phyloP scores from a whole-genome alignment of 2,113 vertebrate species.

The Podocnemis expansa region DNA sequence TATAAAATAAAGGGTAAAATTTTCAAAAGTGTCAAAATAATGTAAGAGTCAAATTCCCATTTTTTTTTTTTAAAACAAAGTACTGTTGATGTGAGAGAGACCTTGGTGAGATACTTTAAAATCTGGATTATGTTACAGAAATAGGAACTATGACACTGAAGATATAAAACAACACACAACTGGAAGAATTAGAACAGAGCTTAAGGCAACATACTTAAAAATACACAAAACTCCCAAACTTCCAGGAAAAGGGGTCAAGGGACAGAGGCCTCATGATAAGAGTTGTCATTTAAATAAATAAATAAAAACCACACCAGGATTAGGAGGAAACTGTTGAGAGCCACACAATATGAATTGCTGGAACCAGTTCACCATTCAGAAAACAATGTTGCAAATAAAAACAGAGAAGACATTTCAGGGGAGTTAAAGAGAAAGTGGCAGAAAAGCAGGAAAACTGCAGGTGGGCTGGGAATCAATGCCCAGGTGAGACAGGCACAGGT shows the following conservation, averaged over 20 bases:
- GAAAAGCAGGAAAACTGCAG: neutral
- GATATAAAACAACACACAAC: neutral
- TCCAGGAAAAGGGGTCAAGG: neutral
- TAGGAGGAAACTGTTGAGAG: neutral
- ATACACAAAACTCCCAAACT: neutral
- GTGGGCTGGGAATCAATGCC: neutral
- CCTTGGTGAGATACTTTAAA: neutral
- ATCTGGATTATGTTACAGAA: neutral
- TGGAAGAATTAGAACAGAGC: neutral
- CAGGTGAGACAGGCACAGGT: neutral
- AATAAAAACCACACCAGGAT: too few species aligned
- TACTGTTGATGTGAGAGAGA: neutral
- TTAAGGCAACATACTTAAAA: neutral
- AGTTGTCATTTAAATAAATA: too few species aligned
- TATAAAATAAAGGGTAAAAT: neutral
- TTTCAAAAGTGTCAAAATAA: neutral
- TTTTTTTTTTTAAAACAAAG: neutral
- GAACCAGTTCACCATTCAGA: neutral
- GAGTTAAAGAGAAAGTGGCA: neutral
- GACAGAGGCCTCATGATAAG: too few species aligned
- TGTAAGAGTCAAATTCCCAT: neutral
- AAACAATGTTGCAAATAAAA: neutral
- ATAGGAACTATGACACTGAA: neutral
- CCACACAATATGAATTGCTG: fast-evolving
- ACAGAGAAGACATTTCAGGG: neutral